Evolutionary conservation across 2,888 invertebrate species (phyloP), one percentile per base, ranked within the genome.

Genomic region (Polydrusus pterygomalis): DNA sequence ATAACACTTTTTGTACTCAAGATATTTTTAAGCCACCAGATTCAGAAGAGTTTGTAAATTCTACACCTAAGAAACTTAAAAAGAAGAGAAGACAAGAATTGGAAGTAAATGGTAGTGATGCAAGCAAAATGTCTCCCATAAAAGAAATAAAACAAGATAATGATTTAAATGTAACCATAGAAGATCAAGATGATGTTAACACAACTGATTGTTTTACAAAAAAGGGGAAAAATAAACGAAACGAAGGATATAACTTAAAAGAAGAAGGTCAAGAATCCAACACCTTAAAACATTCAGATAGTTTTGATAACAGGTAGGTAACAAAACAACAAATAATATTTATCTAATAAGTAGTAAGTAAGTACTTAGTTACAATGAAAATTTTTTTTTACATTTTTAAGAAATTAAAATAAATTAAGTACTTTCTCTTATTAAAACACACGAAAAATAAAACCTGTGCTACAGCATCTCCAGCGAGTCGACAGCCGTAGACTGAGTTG

Each of bases 1-100:
- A 45, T 45, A n/a, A n/a, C 6, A 45, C 45, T 45, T n/a, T 45
- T 45, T n/a, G 45, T 45, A n/a, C 45, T n/a, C 45, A 51, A 20
- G 51, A 51, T 25, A 51, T 25, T 11, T 51, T 51, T 25, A 8
- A 51, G 6, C 51, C 13, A 51, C 25, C 51, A 20, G 11, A 25
- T 51, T 51, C 25, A 25, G 51, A 51, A 6, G 51, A 51, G 11
- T 51, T 25, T 51, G 25, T 51, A 6, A 51, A 25, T 25, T 25
- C 13, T 5, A 51, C 51, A 25, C 51, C 51, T 51, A 51, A 25
- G 20, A 51, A 51, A n/a, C n/a, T 2, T 45, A 45, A 45, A 6
- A 45, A 45, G 45, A 25, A 43, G 54, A 51, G 10, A 51, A 51
- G 25, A 51, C 18, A 51, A 25, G 15, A 45, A 10, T 45, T n/a